Evolutionary conservation across 2,113 vertebrate genomes (phyloP).

Genomic region (Opisthocomus hoazin): DNA sequence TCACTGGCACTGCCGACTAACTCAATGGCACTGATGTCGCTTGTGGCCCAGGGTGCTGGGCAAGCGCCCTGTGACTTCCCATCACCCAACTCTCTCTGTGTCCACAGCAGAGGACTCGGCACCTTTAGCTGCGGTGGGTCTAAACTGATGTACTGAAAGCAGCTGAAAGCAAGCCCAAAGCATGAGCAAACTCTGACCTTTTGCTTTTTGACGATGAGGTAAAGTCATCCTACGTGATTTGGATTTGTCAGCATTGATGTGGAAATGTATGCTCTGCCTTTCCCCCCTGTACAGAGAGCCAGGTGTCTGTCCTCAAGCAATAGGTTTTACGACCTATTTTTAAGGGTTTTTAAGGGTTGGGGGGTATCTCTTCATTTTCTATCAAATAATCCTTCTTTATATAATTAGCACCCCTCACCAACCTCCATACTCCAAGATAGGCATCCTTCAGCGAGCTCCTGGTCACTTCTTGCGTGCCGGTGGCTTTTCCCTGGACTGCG

Average conservation of each 20-base stretch:
- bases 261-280: slow-evolving; percentile 35
- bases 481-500: slow-evolving; percentile 25
- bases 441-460: slow-evolving; percentile 75
- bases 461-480: slow-evolving; percentile 24
- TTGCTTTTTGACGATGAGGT: slow-evolving; percentile 38
- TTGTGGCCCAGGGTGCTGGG: background rate
- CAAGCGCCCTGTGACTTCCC: accelerated
- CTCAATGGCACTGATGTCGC: background rate
- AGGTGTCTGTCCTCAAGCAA: slow-evolving; percentile 1
- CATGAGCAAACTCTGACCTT: background rate
- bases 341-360: too few species aligned
- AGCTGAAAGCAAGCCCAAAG: slow-evolving; percentile 40
- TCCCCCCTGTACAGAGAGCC: slow-evolving; percentile 19
- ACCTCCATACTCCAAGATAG: slow-evolving; percentile 87
- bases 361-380: slow-evolving; percentile 90
- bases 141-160: slow-evolving; percentile 3
- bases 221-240: slow-evolving; percentile 40
- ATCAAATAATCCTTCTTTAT: slow-evolving; percentile 88
- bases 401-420: slow-evolving; percentile 84
- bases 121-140: slow-evolving; percentile 1
- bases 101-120: background rate
- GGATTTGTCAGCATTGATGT: slow-evolving; percentile 26
- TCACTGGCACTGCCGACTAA: background rate
- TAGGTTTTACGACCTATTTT: background rate
- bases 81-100: background rate